Percentiles rank a stretch among this genome's conserved stretches.
These are phyloP conservation scores for Epicauta chinensis DNA, from an alignment of 1,140 invertebrate species.

Conservation along the genomic window DNA sequence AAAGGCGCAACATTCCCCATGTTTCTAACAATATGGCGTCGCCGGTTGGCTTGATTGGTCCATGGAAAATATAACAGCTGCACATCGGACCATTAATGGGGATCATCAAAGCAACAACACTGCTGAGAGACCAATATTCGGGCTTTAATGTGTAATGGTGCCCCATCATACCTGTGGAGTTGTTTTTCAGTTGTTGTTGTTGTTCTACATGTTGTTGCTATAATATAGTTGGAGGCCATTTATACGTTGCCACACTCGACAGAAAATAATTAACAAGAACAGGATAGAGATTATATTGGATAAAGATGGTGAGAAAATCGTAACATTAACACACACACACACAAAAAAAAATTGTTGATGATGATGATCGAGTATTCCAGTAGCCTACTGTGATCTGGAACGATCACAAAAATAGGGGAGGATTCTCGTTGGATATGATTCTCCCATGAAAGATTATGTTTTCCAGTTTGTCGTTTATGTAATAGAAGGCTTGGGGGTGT, in stretches of 20 bases:
- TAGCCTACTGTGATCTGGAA: neutral
- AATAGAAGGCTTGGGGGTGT: neutral
- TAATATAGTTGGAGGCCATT: neutral
- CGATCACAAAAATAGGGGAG: neutral
- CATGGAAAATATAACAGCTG: constrained; percentile 38
- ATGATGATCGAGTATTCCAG: no score
- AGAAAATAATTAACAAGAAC: neutral
- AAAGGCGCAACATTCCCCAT: constrained; percentile 7
- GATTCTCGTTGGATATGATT: neutral
- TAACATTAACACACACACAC: no score
- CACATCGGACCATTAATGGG: constrained; percentile 35
- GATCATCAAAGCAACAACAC: constrained; percentile 18
- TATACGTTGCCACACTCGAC: neutral
- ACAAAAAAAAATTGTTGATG: no score
- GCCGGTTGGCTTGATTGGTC: constrained; percentile 32
- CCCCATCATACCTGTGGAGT: constrained; percentile 8
- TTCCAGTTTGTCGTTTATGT: neutral
- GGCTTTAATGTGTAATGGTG: constrained; percentile 25
- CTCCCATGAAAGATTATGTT: neutral
- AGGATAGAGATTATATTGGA: neutral
- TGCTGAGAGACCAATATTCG: constrained; percentile 32
- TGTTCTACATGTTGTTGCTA: no score
- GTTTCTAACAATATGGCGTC: constrained; percentile 28
- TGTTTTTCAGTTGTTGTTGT: no score
- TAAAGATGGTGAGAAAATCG: neutral